phyloP scores from a whole-genome alignment of 2,797 vertebrate genomes.

The Melanotaenia parkinsoni region DNA sequence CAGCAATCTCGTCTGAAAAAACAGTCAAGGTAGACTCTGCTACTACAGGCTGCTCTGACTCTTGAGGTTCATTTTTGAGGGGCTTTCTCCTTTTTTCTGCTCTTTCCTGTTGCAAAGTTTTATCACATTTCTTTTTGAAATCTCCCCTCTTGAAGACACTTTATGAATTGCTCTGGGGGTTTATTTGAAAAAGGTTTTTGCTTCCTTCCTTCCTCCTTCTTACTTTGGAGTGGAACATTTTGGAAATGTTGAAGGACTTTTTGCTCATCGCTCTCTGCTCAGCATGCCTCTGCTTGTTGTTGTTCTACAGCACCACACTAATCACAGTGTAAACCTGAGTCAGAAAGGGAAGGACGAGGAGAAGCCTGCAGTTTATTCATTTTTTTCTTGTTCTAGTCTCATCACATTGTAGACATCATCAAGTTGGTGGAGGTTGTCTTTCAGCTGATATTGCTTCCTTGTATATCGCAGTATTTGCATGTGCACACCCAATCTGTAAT shows the following conservation, averaged over 20 bases:
- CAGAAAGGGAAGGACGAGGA: slow-evolving; percentile 1
- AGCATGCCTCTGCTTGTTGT: slow-evolving; percentile 23
- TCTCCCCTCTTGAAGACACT: slow-evolving; percentile 7
- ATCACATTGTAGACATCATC: slow-evolving; percentile 20
- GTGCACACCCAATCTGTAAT: background rate
- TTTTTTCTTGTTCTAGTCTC: slow-evolving; percentile 3
- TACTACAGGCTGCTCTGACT: background rate
- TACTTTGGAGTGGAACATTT: background rate
- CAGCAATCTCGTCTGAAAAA: slow-evolving; percentile 48
- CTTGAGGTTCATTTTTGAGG: slow-evolving; percentile 2
- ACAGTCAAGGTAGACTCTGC: slow-evolving; percentile 68
- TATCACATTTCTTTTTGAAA: background rate
- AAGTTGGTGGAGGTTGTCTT: slow-evolving; percentile 24
- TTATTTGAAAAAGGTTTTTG: slow-evolving; percentile 3
- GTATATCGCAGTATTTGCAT: background rate
- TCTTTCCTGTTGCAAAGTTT: background rate
- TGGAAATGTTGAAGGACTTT: background rate
- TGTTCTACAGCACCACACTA: slow-evolving; percentile 1
- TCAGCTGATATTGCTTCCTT: background rate
- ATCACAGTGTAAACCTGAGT: slow-evolving; percentile 14
- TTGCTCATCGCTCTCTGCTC: slow-evolving; percentile 11
- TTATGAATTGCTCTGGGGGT: background rate
- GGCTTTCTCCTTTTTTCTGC: background rate
- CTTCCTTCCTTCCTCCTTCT: slow-evolving; percentile 1
- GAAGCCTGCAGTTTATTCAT: background rate